These are phyloP conservation scores for Poecilobothrus nobilitatus DNA, from an alignment of 2,888 invertebrate species.

Conservation along the genomic window DNA sequence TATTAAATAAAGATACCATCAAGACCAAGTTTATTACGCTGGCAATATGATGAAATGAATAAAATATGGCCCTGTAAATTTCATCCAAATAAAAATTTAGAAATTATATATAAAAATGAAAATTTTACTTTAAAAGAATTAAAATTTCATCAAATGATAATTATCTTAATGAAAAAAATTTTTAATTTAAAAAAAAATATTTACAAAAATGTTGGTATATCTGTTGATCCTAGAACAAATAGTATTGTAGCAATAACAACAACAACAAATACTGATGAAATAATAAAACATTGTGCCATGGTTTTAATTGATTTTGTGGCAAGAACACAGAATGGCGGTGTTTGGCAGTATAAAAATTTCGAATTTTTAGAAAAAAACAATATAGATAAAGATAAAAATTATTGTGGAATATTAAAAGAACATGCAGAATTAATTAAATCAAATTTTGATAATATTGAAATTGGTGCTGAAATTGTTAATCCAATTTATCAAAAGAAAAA, in stretches of 20 bases:
- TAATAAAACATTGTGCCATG: constrained; percentile 73
- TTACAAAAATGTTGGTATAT: constrained; percentile 48
- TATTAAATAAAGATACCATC: constrained; percentile 38
- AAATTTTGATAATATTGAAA: constrained; percentile 41
- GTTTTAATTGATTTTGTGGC: constrained; percentile 79
- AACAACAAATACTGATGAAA: constrained; percentile 50
- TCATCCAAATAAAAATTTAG: constrained; percentile 68
- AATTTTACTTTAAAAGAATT: constrained; percentile 53
- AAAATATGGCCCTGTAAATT: constrained; percentile 76
- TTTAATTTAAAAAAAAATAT: constrained; percentile 29
- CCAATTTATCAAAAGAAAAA: constrained; percentile 27
- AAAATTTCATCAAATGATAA: constrained; percentile 49
- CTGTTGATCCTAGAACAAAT: constrained; percentile 63
- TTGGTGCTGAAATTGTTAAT: constrained; percentile 46
- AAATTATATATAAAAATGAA: constrained; percentile 53
- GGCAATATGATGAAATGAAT: constrained; percentile 55
- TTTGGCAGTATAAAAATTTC: constrained; percentile 46
- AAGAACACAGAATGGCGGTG: constrained; percentile 69
- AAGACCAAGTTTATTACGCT: constrained; percentile 54
- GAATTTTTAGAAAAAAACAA: constrained; percentile 25
- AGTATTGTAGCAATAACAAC: constrained; percentile 60
- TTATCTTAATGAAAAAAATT: constrained; percentile 45
- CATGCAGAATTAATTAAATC: constrained; percentile 28
- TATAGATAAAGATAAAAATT: constrained; percentile 32
- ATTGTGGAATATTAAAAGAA: constrained; percentile 43